Evolutionary conservation across 2,888 invertebrate genomes (phyloP), one percentile per base, ranked within the genome.

Genomic region (Drepana falcataria): DNA sequence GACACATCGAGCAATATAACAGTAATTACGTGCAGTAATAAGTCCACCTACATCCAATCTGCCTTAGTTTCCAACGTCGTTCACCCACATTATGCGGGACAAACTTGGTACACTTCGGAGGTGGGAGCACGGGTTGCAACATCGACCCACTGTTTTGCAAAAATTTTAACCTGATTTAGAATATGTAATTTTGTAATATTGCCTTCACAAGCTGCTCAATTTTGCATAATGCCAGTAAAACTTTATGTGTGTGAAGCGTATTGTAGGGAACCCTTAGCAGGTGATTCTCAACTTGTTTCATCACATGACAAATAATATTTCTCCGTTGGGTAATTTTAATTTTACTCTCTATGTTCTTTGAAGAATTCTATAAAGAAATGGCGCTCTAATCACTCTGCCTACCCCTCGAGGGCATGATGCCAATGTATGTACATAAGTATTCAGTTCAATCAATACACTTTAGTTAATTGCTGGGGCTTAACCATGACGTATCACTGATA

Each of bases 51-150:
- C 41, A 9, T 44, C 3, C 3, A 7, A 9, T 44, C 9, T 7
- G 2, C 7, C 21, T 21, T 34, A 6, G 34, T 40, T 7, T 51
- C 51, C 51, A 40, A 34, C 40, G 49, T 3, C 35, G 41, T 40
- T 63, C 75, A 70, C 75, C 73, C 73, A 75, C 72, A 68, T 67
- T 9, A 67, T 69, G 51, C n/a, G 4, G 41, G 62, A 66, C 61
- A 60, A 66, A 72, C 63, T 66, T 66, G 59, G 63, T 60, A 53
- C 57, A 55, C 57, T 49, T 49, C 53, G 60, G 66, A 66, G 67
- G 74, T 72, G 68, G 71, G 69, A 64, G 44, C 44, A 9, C 44
- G 44, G 44, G 44, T 44, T 66, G 72, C 57, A 58, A 69, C 40
- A 40, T 40, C 51, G 40, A 51, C 51, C 40, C 37, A 33, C 64